Conservation (phyloP, 2,888 invertebrate genomes). For the Perdita meconis region DNA sequence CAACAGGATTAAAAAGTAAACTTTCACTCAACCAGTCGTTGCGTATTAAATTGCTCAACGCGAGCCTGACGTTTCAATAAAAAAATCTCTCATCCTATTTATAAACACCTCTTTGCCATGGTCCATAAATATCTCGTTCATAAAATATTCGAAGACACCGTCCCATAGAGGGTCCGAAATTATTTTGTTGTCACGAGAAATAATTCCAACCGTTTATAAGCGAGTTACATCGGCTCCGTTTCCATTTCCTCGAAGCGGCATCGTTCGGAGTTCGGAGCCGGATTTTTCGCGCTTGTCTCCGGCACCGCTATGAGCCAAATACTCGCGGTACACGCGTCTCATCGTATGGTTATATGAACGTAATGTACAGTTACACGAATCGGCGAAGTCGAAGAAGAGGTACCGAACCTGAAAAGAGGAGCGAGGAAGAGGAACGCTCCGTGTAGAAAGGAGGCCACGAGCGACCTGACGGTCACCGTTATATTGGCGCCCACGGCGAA, state of each 20-base stretch:
- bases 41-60: too few relatives aligned
- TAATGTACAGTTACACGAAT: slow-evolving; percentile 56
- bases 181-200: background rate
- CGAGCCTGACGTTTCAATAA: too few relatives aligned
- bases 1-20: too few relatives aligned
- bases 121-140: background rate
- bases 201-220: background rate
- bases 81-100: too few relatives aligned
- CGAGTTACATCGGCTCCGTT: background rate
- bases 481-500: slow-evolving; percentile 80
- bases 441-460: slow-evolving; percentile 80
- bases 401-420: slow-evolving; percentile 22
- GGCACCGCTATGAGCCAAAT: slow-evolving; percentile 18
- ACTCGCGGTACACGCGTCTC: slow-evolving; percentile 10
- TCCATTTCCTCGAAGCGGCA: background rate
- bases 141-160: too few relatives aligned
- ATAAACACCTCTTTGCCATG: too few relatives aligned
- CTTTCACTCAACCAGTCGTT: too few relatives aligned
- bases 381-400: slow-evolving; percentile 46
- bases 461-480: slow-evolving; percentile 81
- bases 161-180: background rate
- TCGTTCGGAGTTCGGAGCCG: background rate
- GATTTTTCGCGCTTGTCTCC: slow-evolving; percentile 18
- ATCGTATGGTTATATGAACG: slow-evolving; percentile 55
- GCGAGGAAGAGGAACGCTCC: slow-evolving; percentile 47